Percentiles rank a stretch among this genome's conserved stretches.
Evolutionary conservation across 2,113 vertebrate genomes (phyloP).

Genomic region (Zosterops japonicus): DNA sequence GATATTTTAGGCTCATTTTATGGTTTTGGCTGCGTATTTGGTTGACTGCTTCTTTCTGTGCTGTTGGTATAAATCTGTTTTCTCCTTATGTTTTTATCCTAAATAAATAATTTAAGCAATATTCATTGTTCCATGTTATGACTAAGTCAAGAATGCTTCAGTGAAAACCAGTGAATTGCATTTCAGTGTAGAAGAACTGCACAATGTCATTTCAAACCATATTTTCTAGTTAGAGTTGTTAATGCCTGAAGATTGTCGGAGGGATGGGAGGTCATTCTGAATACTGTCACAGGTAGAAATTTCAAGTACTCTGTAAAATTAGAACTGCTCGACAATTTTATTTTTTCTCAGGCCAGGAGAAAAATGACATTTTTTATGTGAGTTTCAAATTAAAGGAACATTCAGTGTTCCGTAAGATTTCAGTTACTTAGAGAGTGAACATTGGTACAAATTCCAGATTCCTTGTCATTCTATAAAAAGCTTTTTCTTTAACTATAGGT

Average conservation of each 20-base stretch:
- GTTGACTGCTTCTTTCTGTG: not conserved
- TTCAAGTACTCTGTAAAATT: not conserved
- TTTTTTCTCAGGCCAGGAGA: not conserved
- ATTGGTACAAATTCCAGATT: not conserved
- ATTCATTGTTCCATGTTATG: not conserved
- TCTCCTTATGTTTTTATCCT: not conserved
- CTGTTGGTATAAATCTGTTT: not conserved
- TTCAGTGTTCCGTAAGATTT: not conserved
- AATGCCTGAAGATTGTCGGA: not conserved
- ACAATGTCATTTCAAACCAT: not conserved
- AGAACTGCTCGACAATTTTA: not conserved
- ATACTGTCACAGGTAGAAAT: not conserved
- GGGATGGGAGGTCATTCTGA: not conserved
- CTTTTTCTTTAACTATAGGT: not conserved
- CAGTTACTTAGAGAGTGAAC: not conserved
- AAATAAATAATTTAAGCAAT: slow-evolving; percentile 22
- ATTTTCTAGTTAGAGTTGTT: not conserved
- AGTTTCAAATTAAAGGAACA: not conserved
- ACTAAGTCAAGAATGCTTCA: not conserved
- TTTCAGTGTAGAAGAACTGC: not conserved
- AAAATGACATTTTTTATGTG: not conserved
- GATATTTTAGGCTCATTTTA: not conserved
- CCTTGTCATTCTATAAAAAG: not conserved
- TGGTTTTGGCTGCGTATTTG: not conserved
- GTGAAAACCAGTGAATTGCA: not conserved